phyloP scores from a whole-genome alignment of 1,140 invertebrate species.

The Hesperophylax magnus region DNA sequence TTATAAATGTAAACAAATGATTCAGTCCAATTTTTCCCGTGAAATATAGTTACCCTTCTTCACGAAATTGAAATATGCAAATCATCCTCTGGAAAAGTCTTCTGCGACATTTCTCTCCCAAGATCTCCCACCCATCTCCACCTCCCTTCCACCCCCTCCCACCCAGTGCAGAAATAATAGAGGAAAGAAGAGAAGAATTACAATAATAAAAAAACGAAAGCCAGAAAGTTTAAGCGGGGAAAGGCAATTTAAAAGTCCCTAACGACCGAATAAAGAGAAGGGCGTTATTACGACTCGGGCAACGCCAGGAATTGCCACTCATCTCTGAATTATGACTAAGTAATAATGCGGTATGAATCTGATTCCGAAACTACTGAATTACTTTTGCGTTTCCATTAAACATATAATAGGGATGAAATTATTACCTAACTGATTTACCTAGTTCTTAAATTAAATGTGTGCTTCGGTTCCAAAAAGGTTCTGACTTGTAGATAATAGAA shows the following conservation, averaged over 20 bases:
- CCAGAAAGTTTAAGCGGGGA: conserved; percentile 40
- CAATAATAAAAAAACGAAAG: conserved; percentile 46
- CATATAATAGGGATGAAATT: too few species aligned
- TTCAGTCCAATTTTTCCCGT: background rate
- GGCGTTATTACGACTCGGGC: conserved; percentile 25
- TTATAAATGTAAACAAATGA: background rate
- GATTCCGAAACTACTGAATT: background rate
- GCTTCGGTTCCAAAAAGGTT: too few species aligned
- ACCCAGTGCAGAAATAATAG: background rate
- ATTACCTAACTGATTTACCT: too few species aligned
- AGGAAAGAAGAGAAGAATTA: conserved; percentile 15
- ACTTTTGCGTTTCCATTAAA: background rate
- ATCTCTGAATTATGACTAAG: conserved; percentile 16
- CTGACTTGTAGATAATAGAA: too few species aligned
- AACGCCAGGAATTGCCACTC: conserved; percentile 1
- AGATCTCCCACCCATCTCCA: background rate
- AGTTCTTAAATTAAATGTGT: too few species aligned
- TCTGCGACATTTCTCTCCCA: conserved; percentile 28
- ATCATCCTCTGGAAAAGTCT: conserved; percentile 28
- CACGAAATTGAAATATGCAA: conserved; percentile 40
- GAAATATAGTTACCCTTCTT: background rate
- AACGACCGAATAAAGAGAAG: conserved; percentile 43
- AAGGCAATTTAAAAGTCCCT: conserved; percentile 47
- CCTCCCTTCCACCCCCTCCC: too few species aligned
- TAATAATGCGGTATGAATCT: conserved; percentile 12